Conservation (phyloP, 2,113 vertebrate species). For the Atractosteus spatula region DNA sequence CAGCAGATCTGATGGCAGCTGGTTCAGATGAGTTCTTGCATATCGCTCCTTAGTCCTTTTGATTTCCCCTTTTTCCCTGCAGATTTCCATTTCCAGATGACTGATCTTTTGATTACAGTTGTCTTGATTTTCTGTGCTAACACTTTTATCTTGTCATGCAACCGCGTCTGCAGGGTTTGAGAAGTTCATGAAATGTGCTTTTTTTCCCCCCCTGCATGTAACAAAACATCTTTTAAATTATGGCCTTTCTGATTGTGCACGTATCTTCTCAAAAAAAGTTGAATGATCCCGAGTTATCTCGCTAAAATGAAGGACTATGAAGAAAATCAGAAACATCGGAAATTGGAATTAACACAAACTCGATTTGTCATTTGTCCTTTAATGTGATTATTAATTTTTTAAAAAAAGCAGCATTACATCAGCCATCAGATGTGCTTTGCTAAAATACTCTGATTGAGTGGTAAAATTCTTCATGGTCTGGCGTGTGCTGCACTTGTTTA, state of each 20-base stretch:
- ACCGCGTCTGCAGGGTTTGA: conserved; percentile 7
- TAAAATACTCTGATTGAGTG: too few species aligned
- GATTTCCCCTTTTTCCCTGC: conserved; percentile 6
- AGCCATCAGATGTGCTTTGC: too few species aligned
- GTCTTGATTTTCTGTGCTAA: conserved; percentile 7
- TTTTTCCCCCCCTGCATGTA: background rate
- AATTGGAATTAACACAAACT: background rate
- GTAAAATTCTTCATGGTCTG: too few species aligned
- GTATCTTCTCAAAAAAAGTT: background rate
- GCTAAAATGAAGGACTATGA: background rate
- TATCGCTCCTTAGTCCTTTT: conserved; percentile 6
- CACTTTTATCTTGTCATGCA: conserved; percentile 8
- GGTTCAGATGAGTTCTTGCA: background rate
- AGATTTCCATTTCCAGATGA: conserved; percentile 19
- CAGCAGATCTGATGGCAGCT: background rate
- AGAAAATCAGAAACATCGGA: background rate
- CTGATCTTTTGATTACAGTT: conserved; percentile 11
- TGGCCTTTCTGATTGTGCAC: conserved; percentile 8
- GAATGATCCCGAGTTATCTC: background rate
- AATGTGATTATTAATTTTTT: conserved; percentile 1
- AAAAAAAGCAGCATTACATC: background rate
- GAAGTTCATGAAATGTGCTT: background rate
- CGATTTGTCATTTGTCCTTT: conserved; percentile 4
- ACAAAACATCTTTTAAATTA: conserved; percentile 3
- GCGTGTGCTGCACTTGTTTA: too few species aligned